phyloP scores from a whole-genome alignment of 2,113 vertebrate species.

The Mirounga angustirostris region DNA sequence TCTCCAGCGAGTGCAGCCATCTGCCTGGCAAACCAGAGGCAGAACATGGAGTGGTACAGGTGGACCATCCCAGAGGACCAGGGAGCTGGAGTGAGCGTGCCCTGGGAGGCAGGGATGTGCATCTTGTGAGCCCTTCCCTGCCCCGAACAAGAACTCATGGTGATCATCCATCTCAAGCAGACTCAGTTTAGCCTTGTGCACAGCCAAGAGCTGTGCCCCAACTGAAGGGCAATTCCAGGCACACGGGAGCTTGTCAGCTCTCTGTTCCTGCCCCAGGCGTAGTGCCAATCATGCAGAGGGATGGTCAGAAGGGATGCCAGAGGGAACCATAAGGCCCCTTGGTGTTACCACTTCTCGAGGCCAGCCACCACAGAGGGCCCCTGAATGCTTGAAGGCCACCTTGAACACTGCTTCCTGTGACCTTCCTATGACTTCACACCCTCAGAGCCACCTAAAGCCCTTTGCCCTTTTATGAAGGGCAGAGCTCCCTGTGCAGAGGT shows the following conservation, averaged over 20 bases:
- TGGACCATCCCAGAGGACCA: accelerated
- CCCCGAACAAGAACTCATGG: accelerated
- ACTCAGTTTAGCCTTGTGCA: not conserved
- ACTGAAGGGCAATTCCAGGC: not conserved
- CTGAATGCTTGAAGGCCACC: not conserved
- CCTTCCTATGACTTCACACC: not conserved
- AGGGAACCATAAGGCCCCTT: not conserved
- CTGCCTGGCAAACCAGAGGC: not conserved
- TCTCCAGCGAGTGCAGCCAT: not conserved
- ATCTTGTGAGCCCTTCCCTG: not conserved
- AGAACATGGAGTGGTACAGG: not conserved
- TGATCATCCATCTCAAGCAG: not conserved
- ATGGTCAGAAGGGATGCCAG: not conserved
- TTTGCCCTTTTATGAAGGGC: not conserved
- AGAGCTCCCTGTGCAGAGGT: not conserved
- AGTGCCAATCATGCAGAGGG: not conserved
- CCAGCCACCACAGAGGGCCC: not conserved
- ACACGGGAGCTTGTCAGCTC: not conserved
- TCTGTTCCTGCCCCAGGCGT: not conserved
- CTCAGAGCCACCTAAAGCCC: not conserved
- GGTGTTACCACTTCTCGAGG: not conserved
- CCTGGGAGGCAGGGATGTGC: not conserved
- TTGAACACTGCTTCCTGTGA: not conserved
- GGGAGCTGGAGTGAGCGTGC: not conserved
- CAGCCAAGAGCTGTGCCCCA: not conserved